Base-by-base conservation (phyloP, 2,113 vertebrate genomes). In the Chlorocebus sabaeus region DNA sequence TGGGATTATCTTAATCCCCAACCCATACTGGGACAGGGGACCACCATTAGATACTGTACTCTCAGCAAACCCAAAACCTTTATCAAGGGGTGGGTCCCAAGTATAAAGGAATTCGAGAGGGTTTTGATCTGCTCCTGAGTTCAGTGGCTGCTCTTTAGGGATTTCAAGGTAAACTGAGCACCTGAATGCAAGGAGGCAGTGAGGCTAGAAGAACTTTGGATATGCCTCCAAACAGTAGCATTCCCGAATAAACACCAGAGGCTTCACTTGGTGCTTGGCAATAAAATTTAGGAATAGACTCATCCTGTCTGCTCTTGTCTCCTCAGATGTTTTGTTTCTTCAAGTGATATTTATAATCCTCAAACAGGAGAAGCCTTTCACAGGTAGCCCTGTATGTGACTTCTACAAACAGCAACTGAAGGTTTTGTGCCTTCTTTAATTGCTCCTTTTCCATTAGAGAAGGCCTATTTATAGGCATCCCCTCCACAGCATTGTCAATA, bases 361-460 rank as follows among this genome's bases (percentile, higher is more conserved):
- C 43, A 52, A 79, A 59, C 5, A 72, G n/a, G 14, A 32, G 38
- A 85, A 68, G 20, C 10, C 61, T 88, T 87, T 78, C 75, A 25
- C 55, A 89, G 61, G 27, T 30, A 38, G n/a, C 52, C 35, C 70
- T 87, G 73, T 55, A 38, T 6, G 30, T 80, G 52, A n/a, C 45
- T 89, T 96, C 91, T 79, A 70, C 57, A 35, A 79, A 91, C 14
- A 93, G n/a, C 45, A 96, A 32, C 12, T 25, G 35, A 22, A 90
- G 27, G 70, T 81, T 93, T 90, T 88, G 75, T 25, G 2, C 38
- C n/a, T 12, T 90, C 88, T 92, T 55, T 94, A 96, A 95, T 45
- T 73, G 64, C 14, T 83, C 35, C 64, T 90, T 93, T 76, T 83
- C 57, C 73, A 84, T 90, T 86, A 93, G 2, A 95, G 20, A 52